Base-by-base conservation (phyloP, 2,888 invertebrate species). In the Meiosimyza decipiens region DNA sequence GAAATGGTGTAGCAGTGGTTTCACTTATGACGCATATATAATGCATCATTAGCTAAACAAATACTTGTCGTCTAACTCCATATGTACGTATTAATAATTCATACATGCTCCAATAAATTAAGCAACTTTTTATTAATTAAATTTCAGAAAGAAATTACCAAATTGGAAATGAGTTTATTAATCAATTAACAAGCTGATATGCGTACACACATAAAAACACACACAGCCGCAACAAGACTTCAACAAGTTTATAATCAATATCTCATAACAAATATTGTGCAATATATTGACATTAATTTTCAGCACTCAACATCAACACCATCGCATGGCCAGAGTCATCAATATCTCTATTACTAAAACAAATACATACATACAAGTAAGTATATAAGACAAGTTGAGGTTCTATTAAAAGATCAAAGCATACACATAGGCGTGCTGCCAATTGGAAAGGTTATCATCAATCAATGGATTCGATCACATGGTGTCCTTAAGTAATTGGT, bases 261-360 rank as follows among this genome's bases (percentile, higher is more conserved):
- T 11, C 16, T 12, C 18, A 18, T 55, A 18, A 55, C 18, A 55
- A 18, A 18, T 55, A 18, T 18, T 55, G 16, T 18, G 3, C 16
- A 55, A 55, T 55, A 4, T 55, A 55, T 55, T 55, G 54, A 55
- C 54, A 55, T 55, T 16, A 16, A 55, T 55, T 55, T 18, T 16
- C 16, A 55, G 16, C 54, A 55, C 54, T 55, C 54, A 55, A 16
- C 0, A 55, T 16, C n/a, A 54, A 16, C 16, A 16, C 16, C 16
- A 55, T 55, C 54, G 18, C 16, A 5, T 22, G 2, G 22, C 22
- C 22, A 22, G 22, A 16, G 18, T 13, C 54, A 11, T 18, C 54
- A 55, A n/a, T 2, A 55, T 18, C 16, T 55, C 28, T 28, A 28
- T 28, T 28, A 28, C 28, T 28, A 28, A 28, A 28, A 3, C 28